Evolutionary conservation across 1,140 invertebrate genomes (phyloP).

Genomic region (Drosophila bipectinata): DNA sequence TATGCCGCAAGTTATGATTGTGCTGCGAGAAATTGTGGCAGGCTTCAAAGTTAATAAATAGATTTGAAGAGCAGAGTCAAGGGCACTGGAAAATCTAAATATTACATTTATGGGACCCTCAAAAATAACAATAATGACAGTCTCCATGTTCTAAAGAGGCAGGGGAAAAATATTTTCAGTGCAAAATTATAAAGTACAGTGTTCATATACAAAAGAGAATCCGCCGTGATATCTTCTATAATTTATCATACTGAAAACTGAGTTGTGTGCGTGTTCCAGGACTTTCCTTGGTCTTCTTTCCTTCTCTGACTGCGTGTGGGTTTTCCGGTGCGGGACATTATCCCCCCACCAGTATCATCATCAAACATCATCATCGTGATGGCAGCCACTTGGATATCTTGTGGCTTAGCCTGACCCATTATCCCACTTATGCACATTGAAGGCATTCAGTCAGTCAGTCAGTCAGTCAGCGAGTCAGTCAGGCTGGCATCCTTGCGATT

Average conservation of each 20-base stretch:
- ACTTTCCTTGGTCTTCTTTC: background rate
- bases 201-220: conserved; percentile 40
- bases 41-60: background rate
- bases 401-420: conserved; percentile 81
- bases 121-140: too few relatives aligned
- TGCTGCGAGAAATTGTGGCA: background rate
- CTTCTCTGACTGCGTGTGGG: conserved; percentile 26
- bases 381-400: conserved; percentile 71
- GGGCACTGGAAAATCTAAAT: background rate
- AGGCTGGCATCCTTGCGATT: conserved; percentile 28
- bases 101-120: background rate
- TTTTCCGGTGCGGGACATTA: conserved; percentile 51
- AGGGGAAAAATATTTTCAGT: conserved; percentile 7
- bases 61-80: background rate
- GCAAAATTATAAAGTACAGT: conserved; percentile 42
- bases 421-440: conserved; percentile 80
- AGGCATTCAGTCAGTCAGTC: conserved; percentile 70
- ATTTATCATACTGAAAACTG: conserved; percentile 79
- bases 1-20: conserved; percentile 31
- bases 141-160: background rate
- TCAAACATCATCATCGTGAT: conserved; percentile 39
- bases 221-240: conserved; percentile 73
- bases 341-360: conserved; percentile 41
- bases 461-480: conserved; percentile 13
- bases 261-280: conserved; percentile 37